phyloP scores from a whole-genome alignment of 2,888 invertebrate species.

The Adelognathus sp. region DNA sequence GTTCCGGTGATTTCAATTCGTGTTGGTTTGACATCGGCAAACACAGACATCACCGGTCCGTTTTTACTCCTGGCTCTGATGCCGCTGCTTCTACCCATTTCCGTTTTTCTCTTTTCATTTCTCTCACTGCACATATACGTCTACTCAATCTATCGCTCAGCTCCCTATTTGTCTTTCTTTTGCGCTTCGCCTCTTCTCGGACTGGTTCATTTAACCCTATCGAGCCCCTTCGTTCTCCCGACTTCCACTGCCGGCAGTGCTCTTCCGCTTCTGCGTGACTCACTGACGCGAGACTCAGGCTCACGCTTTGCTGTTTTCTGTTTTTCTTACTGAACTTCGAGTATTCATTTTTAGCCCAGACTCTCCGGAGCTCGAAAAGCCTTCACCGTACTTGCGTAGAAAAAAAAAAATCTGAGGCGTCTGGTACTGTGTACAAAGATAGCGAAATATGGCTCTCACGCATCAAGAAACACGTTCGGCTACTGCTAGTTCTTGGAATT shows the following conservation, averaged over 20 bases:
- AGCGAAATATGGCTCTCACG: too few relatives aligned
- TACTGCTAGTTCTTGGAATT: too few relatives aligned
- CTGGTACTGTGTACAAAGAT: too few relatives aligned
- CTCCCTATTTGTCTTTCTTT: constrained; percentile 75
- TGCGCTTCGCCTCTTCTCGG: constrained; percentile 64
- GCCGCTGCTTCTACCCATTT: constrained; percentile 11
- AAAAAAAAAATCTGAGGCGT: too few relatives aligned
- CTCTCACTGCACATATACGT: constrained; percentile 15
- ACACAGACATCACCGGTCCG: constrained; percentile 66
- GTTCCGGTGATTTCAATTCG: constrained; percentile 77
- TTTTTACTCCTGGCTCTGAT: constrained; percentile 4
- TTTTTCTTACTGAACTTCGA: constrained; percentile 72
- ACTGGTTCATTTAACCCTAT: constrained; percentile 76
- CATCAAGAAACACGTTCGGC: too few relatives aligned
- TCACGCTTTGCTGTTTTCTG: too few relatives aligned
- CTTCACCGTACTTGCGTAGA: too few relatives aligned
- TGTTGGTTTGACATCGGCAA: constrained; percentile 79
- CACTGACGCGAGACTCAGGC: too few relatives aligned
- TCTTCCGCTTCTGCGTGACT: background rate
- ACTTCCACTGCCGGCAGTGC: background rate
- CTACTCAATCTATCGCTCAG: constrained; percentile 48
- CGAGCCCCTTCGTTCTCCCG: constrained; percentile 6
- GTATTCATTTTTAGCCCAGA: too few relatives aligned
- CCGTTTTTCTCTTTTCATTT: constrained; percentile 33
- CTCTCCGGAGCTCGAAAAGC: too few relatives aligned